Conservation (phyloP, 2,797 vertebrate genomes). For the Rousettus madagascariensis region DNA sequence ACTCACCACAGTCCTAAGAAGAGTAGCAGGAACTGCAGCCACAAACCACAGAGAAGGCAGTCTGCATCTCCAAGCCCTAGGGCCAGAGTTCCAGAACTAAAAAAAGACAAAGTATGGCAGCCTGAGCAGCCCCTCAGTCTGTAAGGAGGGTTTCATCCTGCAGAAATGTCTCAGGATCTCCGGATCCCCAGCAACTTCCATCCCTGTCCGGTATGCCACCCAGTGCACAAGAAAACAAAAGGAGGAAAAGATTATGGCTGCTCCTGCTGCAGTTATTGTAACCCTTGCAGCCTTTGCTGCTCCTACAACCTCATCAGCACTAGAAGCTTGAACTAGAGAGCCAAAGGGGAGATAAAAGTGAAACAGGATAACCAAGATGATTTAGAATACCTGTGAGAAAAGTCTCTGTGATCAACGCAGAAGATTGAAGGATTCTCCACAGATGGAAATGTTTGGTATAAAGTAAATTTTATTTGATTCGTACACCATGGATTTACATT, state of each 20-base stretch:
- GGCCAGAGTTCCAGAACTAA: conserved; percentile 90
- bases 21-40: conserved; percentile 69
- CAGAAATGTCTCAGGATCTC: conserved; percentile 88
- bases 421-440: conserved; percentile 92
- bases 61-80: conserved; percentile 88
- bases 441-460: conserved; percentile 84
- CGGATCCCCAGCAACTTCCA: conserved; percentile 81
- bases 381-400: conserved; percentile 94
- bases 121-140: conserved; percentile 87
- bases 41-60: conserved; percentile 86
- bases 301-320: conserved; percentile 37
- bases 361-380: conserved; percentile 93
- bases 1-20: conserved; percentile 39
- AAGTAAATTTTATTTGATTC: conserved; percentile 89
- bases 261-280: conserved; percentile 62
- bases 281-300: conserved; percentile 63
- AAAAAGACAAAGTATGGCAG: conserved; percentile 87
- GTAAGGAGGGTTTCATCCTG: conserved; percentile 86
- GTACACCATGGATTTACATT: conserved; percentile 84
- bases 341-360: conserved; percentile 92
- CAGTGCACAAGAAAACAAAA: conserved; percentile 89
- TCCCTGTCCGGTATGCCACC: conserved; percentile 87
- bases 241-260: conserved; percentile 88
- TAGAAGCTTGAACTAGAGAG: conserved; percentile 81
- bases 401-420: conserved; percentile 94